Base-by-base conservation (phyloP, 2,113 vertebrate genomes). In the Charina bottae region DNA sequence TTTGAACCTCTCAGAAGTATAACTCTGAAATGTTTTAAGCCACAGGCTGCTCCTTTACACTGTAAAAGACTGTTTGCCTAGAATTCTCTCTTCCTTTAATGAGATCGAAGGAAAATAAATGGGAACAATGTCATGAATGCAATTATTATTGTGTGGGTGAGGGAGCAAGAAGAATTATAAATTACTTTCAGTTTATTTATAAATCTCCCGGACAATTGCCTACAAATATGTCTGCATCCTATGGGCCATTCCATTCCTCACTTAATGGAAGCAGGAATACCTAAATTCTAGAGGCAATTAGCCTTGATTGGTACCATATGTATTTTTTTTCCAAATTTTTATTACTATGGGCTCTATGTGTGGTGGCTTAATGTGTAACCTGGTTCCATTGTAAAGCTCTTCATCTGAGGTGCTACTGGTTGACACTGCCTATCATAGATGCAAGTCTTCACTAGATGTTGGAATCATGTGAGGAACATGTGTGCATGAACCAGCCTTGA, bases 11-110 rank as follows among this genome's bases (percentile, higher is more conserved):
- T 95, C 97, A 94, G 93, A 96, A 96, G 91, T 93, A 95, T 91
- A 96, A 95, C 94, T 97, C 96, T 94, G 49, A 96, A 96, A 93
- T 96, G 95, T 96, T 97, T 89, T 86, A 92, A 96, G 95, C 93
- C 87, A 90, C 86, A 56, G 49, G 0, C 42, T 53, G 58, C 85
- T 95, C 78, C 93, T 96, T 96, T 84, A 90, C 53, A 1, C 42
- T 90, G 12, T 84, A n/a, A 90, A 85, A 23, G 21, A 1, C 84
- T 94, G 6, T 94, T 95, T 94, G 56, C 90, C 96, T 94, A 86
- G 3, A 96, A 37, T 49, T 89, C 28, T 12, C 0, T 91, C 90
- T 93, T 93, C 93, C 94, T 95, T 94, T 94, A 88, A 62, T 93
- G 92, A 96, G 88, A 90, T 46, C 90, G 62, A 94, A 95, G 87